Conservation (phyloP, 2,113 vertebrate species). For the Vidua chalybeata region DNA sequence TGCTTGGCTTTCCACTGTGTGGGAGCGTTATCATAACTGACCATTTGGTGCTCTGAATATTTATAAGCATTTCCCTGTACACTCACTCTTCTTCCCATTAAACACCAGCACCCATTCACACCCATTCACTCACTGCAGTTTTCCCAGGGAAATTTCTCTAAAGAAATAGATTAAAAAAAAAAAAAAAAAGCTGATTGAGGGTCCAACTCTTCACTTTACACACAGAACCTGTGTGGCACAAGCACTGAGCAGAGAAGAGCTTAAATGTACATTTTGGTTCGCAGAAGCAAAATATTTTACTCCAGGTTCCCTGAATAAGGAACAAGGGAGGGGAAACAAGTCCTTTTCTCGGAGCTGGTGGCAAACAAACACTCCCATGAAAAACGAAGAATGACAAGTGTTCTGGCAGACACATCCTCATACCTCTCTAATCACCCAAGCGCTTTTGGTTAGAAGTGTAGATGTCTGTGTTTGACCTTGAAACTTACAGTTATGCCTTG, state of each 20-base stretch:
- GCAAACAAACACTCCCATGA: background rate
- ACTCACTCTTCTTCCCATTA: background rate
- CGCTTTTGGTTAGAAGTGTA: background rate
- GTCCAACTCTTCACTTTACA: background rate
- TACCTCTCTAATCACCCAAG: background rate
- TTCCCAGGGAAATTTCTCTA: background rate
- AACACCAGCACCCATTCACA: slow-evolving; percentile 40
- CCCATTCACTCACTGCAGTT: slow-evolving; percentile 19
- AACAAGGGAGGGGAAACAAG: background rate
- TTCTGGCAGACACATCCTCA: background rate
- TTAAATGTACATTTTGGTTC: background rate
- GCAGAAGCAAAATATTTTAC: background rate
- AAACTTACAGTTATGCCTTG: background rate
- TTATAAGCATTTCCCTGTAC: slow-evolving; percentile 45
- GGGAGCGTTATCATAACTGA: slow-evolving; percentile 38
- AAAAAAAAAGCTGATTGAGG: background rate
- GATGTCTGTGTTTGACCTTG: background rate
- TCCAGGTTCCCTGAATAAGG: background rate
- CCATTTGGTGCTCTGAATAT: slow-evolving; percentile 49
- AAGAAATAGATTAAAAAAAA: background rate
- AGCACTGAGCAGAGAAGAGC: background rate
- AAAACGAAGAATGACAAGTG: background rate
- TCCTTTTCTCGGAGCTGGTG: background rate
- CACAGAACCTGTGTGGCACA: background rate
- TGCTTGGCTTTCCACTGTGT: background rate